phyloP scores from a whole-genome alignment of 2,888 invertebrate species.

The Schrankia costaestrigalis region DNA sequence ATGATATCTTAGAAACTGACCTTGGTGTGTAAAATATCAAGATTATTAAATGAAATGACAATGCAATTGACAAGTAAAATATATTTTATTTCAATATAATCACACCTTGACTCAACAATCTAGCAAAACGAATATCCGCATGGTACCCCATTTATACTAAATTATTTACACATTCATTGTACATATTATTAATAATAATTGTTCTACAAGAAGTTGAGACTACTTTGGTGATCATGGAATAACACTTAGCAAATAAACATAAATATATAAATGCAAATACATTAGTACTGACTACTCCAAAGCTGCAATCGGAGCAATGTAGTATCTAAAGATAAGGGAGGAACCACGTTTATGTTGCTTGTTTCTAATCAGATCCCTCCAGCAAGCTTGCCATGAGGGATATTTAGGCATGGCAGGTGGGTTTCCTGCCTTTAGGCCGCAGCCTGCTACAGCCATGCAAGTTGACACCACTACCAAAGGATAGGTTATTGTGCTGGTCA shows the following conservation, averaged over 20 bases:
- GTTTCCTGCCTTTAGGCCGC: conserved; percentile 88
- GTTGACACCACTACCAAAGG: conserved; percentile 95
- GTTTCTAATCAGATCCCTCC: conserved; percentile 86
- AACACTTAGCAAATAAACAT: conserved; percentile 76
- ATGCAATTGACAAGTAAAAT: conserved; percentile 60
- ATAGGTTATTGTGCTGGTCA: conserved; percentile 93
- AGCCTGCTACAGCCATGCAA: conserved; percentile 93
- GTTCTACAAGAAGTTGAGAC: conserved; percentile 55
- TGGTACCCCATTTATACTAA: conserved; percentile 71
- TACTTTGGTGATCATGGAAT: conserved; percentile 75
- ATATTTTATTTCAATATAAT: conserved; percentile 71
- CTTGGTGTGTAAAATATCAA: not conserved
- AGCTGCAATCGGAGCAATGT: conserved; percentile 72
- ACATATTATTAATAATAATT: conserved; percentile 49
- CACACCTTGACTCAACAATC: conserved; percentile 68
- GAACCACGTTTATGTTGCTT: conserved; percentile 93
- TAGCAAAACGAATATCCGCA: conserved; percentile 71
- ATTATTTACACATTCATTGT: conserved; percentile 73
- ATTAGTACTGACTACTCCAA: conserved; percentile 55
- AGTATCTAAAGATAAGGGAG: conserved; percentile 89
- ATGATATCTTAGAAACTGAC: not conserved
- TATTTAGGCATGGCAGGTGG: conserved; percentile 93
- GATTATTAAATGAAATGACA: conserved; percentile 25
- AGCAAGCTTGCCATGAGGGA: conserved; percentile 90
- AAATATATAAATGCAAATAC: conserved; percentile 66